phyloP scores from a whole-genome alignment of 2,888 invertebrate species.

The Notodromas monacha region DNA sequence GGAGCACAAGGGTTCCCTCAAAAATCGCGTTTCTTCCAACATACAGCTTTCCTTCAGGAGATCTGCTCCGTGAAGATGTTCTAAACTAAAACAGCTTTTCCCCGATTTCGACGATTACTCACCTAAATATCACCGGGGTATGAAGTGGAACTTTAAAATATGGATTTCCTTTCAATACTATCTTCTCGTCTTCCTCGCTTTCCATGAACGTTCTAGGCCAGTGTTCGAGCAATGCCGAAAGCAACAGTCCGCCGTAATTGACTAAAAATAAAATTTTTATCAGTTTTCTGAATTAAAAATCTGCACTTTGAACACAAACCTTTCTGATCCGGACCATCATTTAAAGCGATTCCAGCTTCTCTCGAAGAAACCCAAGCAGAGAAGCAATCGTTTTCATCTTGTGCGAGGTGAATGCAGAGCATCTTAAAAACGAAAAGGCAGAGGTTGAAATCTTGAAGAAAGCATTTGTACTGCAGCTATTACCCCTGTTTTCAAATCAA shows the following conservation, averaged over 20 bases:
- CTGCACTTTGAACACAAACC: too few relatives aligned
- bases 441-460: too few relatives aligned
- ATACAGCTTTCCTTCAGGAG: neutral
- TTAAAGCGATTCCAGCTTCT: constrained; percentile 47
- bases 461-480: constrained; percentile 13
- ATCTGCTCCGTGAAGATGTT: too few relatives aligned
- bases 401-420: constrained; percentile 79
- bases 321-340: constrained; percentile 38
- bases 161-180: constrained; percentile 17
- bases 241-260: constrained; percentile 67
- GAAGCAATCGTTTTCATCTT: constrained; percentile 90
- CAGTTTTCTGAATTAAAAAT: too few relatives aligned
- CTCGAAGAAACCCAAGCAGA: constrained; percentile 92
- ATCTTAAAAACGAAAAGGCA: constrained; percentile 24
- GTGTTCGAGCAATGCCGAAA: constrained; percentile 76
- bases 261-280: constrained; percentile 25
- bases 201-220: constrained; percentile 49
- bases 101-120: too few relatives aligned
- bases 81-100: too few relatives aligned
- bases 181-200: constrained; percentile 13
- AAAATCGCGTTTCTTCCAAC: neutral
- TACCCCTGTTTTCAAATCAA: constrained; percentile 90
- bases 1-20: neutral
- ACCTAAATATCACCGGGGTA: constrained; percentile 82
- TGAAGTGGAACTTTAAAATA: constrained; percentile 74